These are phyloP conservation scores for Camponotus vicinus DNA, from an alignment of 1,140 invertebrate species.

Conservation along the genomic window DNA sequence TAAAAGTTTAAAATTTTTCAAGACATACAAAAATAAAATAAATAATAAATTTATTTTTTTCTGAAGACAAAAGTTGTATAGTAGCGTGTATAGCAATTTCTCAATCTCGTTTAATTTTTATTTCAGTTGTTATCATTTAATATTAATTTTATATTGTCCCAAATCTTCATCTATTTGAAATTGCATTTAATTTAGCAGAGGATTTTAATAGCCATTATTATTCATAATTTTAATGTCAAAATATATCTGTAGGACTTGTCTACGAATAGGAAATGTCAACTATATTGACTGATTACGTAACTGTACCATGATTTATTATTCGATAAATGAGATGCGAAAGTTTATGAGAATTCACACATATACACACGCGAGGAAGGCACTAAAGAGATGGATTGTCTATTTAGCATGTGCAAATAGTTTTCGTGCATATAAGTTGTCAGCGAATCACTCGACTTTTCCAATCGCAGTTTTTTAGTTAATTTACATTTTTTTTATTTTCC, in stretches of 20 bases:
- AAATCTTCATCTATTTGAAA: background rate
- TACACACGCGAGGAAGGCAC: background rate
- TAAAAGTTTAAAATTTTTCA: background rate
- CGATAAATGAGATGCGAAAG: background rate
- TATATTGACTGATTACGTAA: background rate
- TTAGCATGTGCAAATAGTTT: background rate
- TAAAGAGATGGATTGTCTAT: background rate
- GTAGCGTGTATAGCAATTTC: too few species aligned
- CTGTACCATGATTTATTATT: slow-evolving; percentile 10
- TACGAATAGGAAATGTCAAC: background rate
- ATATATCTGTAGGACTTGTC: background rate
- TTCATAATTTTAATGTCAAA: slow-evolving; percentile 4
- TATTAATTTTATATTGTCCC: background rate
- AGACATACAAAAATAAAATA: background rate
- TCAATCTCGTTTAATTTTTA: background rate
- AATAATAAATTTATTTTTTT: too few species aligned
- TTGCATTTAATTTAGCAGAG: background rate
- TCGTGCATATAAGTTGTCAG: background rate
- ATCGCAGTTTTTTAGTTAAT: background rate
- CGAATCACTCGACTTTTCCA: background rate
- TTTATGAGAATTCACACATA: background rate
- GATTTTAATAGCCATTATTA: background rate
- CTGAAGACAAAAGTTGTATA: too few species aligned
- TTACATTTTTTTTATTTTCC: background rate
- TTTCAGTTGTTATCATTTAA: background rate